Evolutionary conservation across 2,888 invertebrate species (phyloP), one percentile per base, ranked within the genome.

Genomic region (Celastrina argiolus): DNA sequence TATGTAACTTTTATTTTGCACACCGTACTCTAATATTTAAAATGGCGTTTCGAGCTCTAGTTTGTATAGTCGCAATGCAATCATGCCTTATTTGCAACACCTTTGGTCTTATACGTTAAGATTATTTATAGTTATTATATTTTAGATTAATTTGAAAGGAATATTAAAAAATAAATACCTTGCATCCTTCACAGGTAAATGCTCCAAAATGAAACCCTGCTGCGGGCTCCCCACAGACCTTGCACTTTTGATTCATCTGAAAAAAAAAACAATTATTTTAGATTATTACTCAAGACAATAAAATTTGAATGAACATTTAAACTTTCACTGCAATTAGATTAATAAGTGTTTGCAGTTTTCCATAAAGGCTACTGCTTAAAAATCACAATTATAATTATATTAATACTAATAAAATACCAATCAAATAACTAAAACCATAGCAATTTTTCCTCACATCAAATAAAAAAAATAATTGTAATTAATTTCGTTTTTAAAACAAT

Each of bases 241-340:
- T 97, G 92, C 98, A 98, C 92, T 96, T 95, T 93, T 97, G 97
- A 94, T 97, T 97, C 97, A 97, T 97, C 97, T 97, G 94, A 31
- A 94, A 93, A 70, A 75, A 80, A 81, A 74, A 80, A 34, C 18
- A 31, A 64, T 58, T 14, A n/a, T n/a, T n/a, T n/a, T n/a, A n/a
- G n/a, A n/a, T n/a, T n/a, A n/a, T n/a, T n/a, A n/a, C n/a, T n/a
- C n/a, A n/a, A n/a, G n/a, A n/a, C n/a, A n/a, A n/a, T n/a, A n/a
- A n/a, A n/a, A n/a, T n/a, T n/a, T n/a, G n/a, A n/a, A n/a, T n/a
- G n/a, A n/a, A 31, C 5, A 31, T 31, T 6, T 31, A 41, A 14
- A 22, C 28, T 42, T 28, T 28, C 18, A 16, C 10, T 41, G 28
- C 31, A 39, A 39, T 28, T 28, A 39, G 51, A 51, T 22, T 51